These are phyloP conservation scores for Thereuonema tuberculata DNA, from an alignment of 1,140 invertebrate species.

Conservation along the genomic window DNA sequence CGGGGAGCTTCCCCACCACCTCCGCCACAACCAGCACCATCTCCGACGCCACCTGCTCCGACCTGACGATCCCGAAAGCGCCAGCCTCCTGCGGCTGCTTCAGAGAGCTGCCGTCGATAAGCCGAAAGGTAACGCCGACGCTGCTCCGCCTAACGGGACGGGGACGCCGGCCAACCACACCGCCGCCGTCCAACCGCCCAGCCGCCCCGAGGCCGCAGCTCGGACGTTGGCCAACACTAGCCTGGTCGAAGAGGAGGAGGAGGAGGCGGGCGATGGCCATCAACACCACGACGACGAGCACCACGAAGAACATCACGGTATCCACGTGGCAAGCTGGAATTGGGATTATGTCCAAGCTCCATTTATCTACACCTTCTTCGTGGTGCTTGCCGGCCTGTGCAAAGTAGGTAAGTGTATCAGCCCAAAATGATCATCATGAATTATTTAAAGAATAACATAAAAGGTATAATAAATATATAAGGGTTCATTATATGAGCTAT, in stretches of 20 bases:
- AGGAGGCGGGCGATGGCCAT: not conserved
- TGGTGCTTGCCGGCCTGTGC: constrained; percentile 44
- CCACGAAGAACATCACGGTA: constrained; percentile 20
- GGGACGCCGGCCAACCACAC: not conserved
- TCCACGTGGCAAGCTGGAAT: constrained; percentile 36
- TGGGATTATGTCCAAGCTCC: constrained; percentile 43
- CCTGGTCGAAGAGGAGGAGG: not conserved
- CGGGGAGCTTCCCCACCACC: not conserved
- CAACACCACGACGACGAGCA: constrained; percentile 11
- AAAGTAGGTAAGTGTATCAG: constrained; percentile 49
- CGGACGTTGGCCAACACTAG: not conserved
- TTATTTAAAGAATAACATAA: not conserved
- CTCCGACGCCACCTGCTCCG: not conserved
- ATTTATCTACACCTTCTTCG: constrained; percentile 42
- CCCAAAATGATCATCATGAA: constrained; percentile 15
- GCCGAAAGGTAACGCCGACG: too few species aligned
- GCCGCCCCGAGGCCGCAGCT: too few species aligned
- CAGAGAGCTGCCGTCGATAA: too few species aligned
- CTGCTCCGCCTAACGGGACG: not conserved
- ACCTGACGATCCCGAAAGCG: not conserved
- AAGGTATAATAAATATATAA: too few species aligned
- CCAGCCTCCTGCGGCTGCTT: too few species aligned
- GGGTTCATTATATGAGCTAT: not conserved
- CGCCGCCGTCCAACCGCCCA: not conserved
- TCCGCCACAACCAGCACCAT: not conserved